Evolutionary conservation across 2,113 vertebrate species (phyloP).

Genomic region (Nymphicus hollandicus): DNA sequence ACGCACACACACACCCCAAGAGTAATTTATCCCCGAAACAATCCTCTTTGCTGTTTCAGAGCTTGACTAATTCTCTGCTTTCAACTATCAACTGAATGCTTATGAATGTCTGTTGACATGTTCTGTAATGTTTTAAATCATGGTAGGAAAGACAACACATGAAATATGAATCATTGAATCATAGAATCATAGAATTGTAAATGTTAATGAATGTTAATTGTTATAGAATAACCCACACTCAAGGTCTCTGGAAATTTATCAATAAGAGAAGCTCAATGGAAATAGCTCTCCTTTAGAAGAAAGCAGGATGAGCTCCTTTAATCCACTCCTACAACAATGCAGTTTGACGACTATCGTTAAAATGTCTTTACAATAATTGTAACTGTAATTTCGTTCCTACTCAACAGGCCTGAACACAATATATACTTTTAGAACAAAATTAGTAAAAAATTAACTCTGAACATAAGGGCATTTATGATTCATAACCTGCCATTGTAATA

Average conservation of each 20-base stretch:
- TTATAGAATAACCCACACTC: not conserved
- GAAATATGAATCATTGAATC: not conserved
- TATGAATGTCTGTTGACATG: not conserved
- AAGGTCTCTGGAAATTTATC: not conserved
- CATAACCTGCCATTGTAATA: not conserved
- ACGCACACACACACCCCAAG: not conserved
- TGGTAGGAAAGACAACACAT: not conserved
- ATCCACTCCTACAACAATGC: not conserved
- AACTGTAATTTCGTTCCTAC: not conserved
- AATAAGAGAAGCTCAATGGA: not conserved
- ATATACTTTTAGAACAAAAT: not conserved
- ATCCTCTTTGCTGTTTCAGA: not conserved
- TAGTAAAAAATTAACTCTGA: not conserved
- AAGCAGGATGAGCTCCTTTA: not conserved
- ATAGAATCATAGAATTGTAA: too few relatives aligned
- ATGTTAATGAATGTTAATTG: not conserved
- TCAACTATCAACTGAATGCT: not conserved
- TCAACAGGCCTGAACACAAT: not conserved
- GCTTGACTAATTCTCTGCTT: not conserved
- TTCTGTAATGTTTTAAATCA: not conserved
- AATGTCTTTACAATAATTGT: not conserved
- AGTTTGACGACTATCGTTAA: not conserved
- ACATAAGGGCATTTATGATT: not conserved
- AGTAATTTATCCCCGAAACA: not conserved
- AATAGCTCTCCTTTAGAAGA: not conserved